A percentile compares a stretch with the other conserved stretches of the same genome.
phyloP scores from a whole-genome alignment of 2,797 vertebrate species.

The Carduelis carduelis region DNA sequence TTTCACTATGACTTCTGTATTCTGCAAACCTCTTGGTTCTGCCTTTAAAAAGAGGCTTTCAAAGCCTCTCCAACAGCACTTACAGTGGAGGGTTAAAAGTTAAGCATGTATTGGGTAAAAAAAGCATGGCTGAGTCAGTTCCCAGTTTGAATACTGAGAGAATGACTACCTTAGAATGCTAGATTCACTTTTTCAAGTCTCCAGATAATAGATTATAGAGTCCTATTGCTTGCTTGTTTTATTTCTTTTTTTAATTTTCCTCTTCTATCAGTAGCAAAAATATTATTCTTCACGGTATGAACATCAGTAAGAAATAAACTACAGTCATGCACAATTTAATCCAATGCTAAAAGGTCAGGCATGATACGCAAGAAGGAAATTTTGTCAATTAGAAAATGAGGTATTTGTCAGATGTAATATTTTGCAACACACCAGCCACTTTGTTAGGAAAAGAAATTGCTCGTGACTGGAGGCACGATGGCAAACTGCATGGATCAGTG shows the following conservation, averaged over 20 bases:
- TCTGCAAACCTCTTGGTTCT: background rate
- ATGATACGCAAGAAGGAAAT: background rate
- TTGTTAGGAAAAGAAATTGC: slow-evolving; percentile 11
- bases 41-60: background rate
- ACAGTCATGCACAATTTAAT: background rate
- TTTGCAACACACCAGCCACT: background rate
- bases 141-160: background rate
- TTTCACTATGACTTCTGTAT: background rate
- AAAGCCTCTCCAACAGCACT: background rate
- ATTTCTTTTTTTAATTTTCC: background rate
- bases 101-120: background rate
- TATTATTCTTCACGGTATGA: background rate
- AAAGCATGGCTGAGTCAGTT: background rate
- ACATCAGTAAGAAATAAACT: background rate
- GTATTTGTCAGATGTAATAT: slow-evolving; percentile 17
- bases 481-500: background rate
- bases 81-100: background rate
- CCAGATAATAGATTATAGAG: background rate
- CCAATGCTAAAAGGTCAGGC: background rate
- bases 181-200: background rate
- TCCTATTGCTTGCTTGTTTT: background rate
- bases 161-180: background rate
- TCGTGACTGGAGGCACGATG: background rate
- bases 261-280: background rate
- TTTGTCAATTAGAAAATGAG: slow-evolving; percentile 29